A percentile compares a stretch with the other conserved stretches of the same genome.
phyloP scores from a whole-genome alignment of 2,797 vertebrate genomes.

The Lagodon rhomboides region DNA sequence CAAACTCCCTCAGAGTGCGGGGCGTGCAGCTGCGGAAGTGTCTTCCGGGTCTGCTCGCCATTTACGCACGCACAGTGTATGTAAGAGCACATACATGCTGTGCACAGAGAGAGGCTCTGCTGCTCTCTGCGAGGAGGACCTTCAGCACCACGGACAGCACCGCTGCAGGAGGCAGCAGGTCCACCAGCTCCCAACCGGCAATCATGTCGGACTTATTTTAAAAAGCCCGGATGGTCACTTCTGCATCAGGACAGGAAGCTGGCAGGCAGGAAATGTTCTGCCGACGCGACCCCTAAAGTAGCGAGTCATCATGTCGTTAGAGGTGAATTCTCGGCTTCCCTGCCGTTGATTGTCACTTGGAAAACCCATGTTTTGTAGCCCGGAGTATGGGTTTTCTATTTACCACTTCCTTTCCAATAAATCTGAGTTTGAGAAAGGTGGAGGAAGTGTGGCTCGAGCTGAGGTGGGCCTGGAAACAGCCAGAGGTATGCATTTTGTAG shows the following conservation, averaged over 20 bases:
- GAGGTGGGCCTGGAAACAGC: not conserved
- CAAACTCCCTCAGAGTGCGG: constrained; percentile 26
- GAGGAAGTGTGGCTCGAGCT: not conserved
- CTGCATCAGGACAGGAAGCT: not conserved
- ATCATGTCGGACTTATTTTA: constrained; percentile 18
- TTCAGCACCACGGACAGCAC: constrained; percentile 56
- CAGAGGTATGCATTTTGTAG: not conserved
- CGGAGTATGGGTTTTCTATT: not conserved
- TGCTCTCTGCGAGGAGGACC: constrained; percentile 31
- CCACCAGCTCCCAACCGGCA: constrained; percentile 9
- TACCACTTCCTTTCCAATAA: not conserved
- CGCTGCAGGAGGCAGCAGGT: constrained; percentile 28
- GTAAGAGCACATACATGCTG: constrained; percentile 4
- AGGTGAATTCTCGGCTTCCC: not conserved
- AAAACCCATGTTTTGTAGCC: not conserved
- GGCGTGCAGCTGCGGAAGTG: not conserved
- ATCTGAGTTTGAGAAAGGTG: not conserved
- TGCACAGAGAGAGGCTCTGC: constrained; percentile 23
- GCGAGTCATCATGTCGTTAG: not conserved
- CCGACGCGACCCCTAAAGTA: not conserved
- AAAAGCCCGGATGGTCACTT: constrained; percentile 25
- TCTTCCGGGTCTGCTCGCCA: constrained; percentile 17
- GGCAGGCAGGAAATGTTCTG: not conserved
- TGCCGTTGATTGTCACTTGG: not conserved
- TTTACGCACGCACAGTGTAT: not conserved